A percentile compares a stretch with the other conserved stretches of the same genome.
phyloP scores from a whole-genome alignment of 2,113 vertebrate species.

The Circaetus cinerascens region DNA sequence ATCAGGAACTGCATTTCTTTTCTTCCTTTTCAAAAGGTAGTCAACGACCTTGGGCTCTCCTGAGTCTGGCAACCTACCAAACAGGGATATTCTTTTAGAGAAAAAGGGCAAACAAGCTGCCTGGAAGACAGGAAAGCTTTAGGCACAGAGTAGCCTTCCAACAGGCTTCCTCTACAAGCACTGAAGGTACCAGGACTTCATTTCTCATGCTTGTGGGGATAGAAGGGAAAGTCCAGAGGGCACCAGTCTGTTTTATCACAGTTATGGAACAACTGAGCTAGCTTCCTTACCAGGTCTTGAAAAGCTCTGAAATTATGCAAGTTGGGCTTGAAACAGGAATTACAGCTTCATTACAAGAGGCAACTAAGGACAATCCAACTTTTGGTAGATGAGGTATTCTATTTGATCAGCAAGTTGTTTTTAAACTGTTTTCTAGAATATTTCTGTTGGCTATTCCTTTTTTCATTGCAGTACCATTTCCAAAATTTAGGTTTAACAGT shows the following conservation, averaged over 20 bases:
- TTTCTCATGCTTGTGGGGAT: accelerated
- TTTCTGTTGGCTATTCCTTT: neutral
- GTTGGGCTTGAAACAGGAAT: neutral
- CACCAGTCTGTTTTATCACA: neutral
- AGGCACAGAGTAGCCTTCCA: neutral
- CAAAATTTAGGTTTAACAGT: neutral
- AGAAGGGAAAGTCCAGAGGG: neutral
- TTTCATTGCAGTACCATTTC: neutral
- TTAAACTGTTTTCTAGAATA: neutral
- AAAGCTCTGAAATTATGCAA: neutral
- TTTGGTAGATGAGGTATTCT: neutral
- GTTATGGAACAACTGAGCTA: neutral
- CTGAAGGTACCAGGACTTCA: neutral
- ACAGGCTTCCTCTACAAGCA: neutral
- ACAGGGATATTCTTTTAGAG: neutral
- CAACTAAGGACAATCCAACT: accelerated
- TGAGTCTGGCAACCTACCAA: neutral
- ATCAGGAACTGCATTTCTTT: neutral
- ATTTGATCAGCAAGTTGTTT: neutral
- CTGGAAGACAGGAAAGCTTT: neutral
- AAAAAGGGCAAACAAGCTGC: neutral
- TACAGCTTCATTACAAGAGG: neutral
- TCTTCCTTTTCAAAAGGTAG: neutral
- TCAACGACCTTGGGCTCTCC: neutral
- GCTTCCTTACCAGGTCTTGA: neutral